Percentiles rank a stretch among this genome's conserved stretches.
These are phyloP conservation scores for Xiphorhynchus erythropygius DNA, from an alignment of 2,797 vertebrate species.

Conservation along the genomic window DNA sequence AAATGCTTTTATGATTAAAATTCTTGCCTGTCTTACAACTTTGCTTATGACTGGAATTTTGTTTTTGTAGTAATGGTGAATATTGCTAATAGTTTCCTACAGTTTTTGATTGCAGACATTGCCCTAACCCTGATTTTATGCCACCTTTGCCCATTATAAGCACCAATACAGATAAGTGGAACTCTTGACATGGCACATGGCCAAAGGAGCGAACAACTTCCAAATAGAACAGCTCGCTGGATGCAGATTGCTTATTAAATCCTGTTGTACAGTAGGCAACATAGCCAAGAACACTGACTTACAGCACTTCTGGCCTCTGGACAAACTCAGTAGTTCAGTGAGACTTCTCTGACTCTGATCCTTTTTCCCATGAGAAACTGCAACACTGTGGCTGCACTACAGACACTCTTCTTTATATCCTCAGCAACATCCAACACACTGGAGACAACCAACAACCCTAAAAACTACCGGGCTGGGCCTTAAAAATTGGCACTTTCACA, in stretches of 20 bases:
- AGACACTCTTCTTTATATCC: neutral
- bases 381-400: neutral
- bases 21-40: neutral
- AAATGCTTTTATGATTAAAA: neutral
- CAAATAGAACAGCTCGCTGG: neutral
- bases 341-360: neutral
- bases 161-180: neutral
- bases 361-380: neutral
- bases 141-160: neutral
- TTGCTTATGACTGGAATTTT: neutral
- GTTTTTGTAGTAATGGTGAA: neutral
- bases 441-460: neutral
- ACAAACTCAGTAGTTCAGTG: neutral
- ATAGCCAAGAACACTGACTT: neutral
- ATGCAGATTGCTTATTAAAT: neutral
- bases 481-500: neutral
- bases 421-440: rapidly evolving
- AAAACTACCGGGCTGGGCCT: neutral
- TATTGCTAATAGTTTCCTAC: neutral
- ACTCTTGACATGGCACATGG: neutral
- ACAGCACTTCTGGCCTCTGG: neutral
- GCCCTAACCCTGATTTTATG: neutral
- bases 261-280: neutral
- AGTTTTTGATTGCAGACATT: neutral
- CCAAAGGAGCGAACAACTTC: neutral